Evolutionary conservation across 1,140 invertebrate species (phyloP).

Genomic region (Brachionus koreanus): DNA sequence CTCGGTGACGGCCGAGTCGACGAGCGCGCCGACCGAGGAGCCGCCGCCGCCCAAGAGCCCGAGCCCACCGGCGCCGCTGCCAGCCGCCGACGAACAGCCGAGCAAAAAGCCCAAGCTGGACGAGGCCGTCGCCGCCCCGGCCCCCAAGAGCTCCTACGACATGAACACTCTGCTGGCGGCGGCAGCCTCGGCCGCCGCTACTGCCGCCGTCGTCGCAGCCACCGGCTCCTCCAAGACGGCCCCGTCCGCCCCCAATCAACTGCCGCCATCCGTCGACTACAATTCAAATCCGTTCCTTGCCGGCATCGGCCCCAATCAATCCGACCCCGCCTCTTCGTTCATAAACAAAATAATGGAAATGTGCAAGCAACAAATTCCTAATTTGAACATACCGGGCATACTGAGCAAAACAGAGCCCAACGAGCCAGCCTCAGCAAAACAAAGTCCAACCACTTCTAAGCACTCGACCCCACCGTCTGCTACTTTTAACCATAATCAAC

Average conservation of each 20-base stretch:
- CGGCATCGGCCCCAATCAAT: not conserved
- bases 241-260: not conserved
- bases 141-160: not conserved
- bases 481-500: no score
- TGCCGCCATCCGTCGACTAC: not conserved
- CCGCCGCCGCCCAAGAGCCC: not conserved
- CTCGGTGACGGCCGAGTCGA: not conserved
- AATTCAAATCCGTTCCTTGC: not conserved
- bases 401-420: not conserved
- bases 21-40: not conserved
- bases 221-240: not conserved
- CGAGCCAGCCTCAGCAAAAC: not conserved
- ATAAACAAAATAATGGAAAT: conserved; percentile 12
- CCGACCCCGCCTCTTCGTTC: not conserved
- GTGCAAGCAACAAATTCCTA: not conserved
- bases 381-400: not conserved
- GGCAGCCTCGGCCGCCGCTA: not conserved
- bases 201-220: not conserved
- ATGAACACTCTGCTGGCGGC: conserved; percentile 1
- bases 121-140: not conserved
- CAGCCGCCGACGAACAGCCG: not conserved
- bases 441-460: no score
- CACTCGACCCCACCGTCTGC: no score
- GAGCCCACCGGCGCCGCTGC: not conserved
- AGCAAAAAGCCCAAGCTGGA: not conserved